phyloP scores from a whole-genome alignment of 2,797 vertebrate genomes.

The Enteromius fasciolatus region DNA sequence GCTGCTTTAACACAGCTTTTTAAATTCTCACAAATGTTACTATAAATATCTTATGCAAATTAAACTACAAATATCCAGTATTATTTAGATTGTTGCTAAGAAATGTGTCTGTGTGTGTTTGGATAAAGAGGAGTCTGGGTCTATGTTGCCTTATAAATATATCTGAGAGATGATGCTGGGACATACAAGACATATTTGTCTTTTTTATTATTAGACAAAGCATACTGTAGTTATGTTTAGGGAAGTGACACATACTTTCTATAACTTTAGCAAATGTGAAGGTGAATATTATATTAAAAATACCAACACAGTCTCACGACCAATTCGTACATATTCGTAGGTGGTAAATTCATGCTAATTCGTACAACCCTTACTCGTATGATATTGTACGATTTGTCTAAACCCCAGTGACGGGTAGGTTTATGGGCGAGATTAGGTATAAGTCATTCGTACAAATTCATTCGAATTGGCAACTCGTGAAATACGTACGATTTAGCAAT shows the following conservation, averaged over 20 bases:
- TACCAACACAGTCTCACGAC: too few species aligned
- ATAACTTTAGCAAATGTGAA: neutral
- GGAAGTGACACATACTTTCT: neutral
- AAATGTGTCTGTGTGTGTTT: neutral
- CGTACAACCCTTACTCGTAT: too few species aligned
- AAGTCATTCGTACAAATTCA: too few species aligned
- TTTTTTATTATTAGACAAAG: neutral
- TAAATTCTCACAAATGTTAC: neutral
- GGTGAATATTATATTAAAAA: too few species aligned
- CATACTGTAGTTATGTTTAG: neutral
- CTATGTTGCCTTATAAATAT: neutral
- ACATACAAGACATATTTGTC: neutral
- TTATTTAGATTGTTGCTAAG: constrained; percentile 2
- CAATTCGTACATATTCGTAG: too few species aligned
- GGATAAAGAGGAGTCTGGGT: neutral
- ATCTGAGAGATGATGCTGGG: neutral
- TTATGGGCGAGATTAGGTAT: too few species aligned
- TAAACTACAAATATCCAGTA: neutral
- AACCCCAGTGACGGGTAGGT: too few species aligned
- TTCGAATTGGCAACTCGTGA: too few species aligned
- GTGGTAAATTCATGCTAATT: too few species aligned
- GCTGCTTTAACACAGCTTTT: neutral
- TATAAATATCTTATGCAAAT: neutral
- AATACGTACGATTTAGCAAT: too few species aligned
- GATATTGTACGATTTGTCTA: too few species aligned